Evolutionary conservation across 2,888 invertebrate species (phyloP).

Genomic region (Conops quadrifasciatus): DNA sequence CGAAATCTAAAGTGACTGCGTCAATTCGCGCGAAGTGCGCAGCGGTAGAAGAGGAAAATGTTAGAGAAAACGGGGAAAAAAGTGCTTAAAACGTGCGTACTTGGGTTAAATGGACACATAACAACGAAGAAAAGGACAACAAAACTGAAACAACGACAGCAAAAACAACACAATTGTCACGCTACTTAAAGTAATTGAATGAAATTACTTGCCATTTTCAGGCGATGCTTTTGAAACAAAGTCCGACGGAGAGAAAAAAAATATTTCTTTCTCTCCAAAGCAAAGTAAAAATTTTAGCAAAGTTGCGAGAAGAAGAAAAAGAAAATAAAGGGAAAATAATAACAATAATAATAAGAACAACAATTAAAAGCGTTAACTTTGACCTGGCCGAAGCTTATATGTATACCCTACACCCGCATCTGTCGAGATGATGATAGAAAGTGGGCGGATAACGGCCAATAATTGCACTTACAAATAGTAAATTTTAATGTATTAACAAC

Average conservation of each 20-base stretch:
- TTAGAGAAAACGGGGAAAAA: background rate
- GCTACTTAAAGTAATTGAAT: conserved; percentile 37
- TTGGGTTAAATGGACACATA: conserved; percentile 6
- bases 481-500: too few relatives aligned
- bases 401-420: too few relatives aligned
- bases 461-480: too few relatives aligned
- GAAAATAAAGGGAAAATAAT: background rate
- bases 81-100: background rate
- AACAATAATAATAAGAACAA: background rate
- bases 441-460: too few relatives aligned
- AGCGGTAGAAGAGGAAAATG: background rate
- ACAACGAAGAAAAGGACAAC: background rate
- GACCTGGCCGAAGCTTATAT: too few relatives aligned
- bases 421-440: too few relatives aligned
- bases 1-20: background rate
- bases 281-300: background rate
- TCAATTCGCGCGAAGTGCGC: background rate
- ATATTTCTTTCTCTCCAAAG: conserved; percentile 1
- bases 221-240: conserved; percentile 6
- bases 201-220: conserved; percentile 34
- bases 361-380: too few relatives aligned
- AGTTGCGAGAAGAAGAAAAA: background rate
- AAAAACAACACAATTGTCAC: conserved; percentile 14
- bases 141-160: background rate
- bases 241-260: background rate